Evolutionary conservation across 1,140 invertebrate genomes (phyloP).

Genomic region (Aphaenogaster floridana): DNA sequence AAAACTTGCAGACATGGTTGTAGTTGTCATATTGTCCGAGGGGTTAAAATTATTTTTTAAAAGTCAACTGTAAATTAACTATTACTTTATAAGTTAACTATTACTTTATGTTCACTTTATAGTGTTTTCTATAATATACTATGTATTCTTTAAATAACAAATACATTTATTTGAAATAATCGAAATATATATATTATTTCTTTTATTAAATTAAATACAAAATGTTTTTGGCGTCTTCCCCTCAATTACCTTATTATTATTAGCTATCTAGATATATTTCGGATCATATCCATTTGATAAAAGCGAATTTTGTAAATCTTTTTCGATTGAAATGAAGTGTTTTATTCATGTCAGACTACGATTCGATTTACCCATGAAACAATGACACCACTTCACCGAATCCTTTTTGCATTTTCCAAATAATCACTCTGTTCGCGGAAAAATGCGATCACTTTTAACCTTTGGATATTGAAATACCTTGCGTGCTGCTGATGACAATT

Average conservation of each 20-base stretch:
- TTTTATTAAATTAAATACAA: no score
- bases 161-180: no score
- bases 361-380: slow-evolving; percentile 31
- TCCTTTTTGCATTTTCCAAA: slow-evolving; percentile 46
- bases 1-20: no score
- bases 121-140: no score
- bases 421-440: slow-evolving; percentile 29
- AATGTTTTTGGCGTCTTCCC: no score
- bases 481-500: slow-evolving; percentile 54
- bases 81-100: no score
- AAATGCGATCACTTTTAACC: slow-evolving; percentile 47
- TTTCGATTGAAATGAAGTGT: slow-evolving; percentile 9
- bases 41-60: no score
- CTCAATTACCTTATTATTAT: neutral
- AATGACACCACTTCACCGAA: slow-evolving; percentile 21
- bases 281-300: neutral
- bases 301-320: slow-evolving; percentile 18
- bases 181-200: no score
- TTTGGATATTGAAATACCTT: slow-evolving; percentile 46
- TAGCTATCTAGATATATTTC: neutral
- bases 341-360: neutral
- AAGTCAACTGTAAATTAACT: no score
- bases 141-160: no score
- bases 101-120: no score
- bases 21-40: no score